phyloP scores from a whole-genome alignment of 2,113 vertebrate genomes.

The Lepus americanus region DNA sequence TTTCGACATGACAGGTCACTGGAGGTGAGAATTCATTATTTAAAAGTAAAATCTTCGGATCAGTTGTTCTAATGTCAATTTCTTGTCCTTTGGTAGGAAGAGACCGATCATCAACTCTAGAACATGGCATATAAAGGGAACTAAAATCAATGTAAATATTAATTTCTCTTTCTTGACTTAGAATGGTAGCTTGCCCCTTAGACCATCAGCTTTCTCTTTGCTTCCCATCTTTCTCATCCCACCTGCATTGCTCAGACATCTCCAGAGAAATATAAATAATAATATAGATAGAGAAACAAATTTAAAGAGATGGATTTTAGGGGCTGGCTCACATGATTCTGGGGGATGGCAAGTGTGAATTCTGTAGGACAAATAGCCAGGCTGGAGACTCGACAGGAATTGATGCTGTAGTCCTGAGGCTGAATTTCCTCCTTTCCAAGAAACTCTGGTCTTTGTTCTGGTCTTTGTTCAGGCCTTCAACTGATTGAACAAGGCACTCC shows the following conservation, averaged over 20 bases:
- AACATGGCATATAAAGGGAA: neutral
- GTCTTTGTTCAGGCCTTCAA: neutral
- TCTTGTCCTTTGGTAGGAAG: neutral
- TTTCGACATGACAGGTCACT: slow-evolving; percentile 98
- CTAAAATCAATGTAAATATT: neutral
- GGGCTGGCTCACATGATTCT: neutral
- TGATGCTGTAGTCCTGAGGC: neutral
- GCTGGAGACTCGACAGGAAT: neutral
- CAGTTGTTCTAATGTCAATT: neutral
- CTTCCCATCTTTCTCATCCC: neutral
- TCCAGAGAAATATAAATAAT: neutral
- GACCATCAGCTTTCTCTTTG: neutral
- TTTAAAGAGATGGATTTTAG: neutral
- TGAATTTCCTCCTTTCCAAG: neutral
- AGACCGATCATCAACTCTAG: neutral
- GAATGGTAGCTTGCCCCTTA: neutral
- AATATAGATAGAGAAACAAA: neutral
- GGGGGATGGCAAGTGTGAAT: neutral
- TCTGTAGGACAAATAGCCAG: neutral
- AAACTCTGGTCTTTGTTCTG: neutral
- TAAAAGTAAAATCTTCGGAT: neutral
- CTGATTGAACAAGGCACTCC: neutral
- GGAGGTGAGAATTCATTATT: slow-evolving; percentile 89
- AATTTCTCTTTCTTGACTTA: slow-evolving; percentile 11
- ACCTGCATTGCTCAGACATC: neutral